Evolutionary conservation across 2,113 vertebrate species (phyloP), one percentile per base, ranked within the genome.

Genomic region (Pteruthius melanotis): DNA sequence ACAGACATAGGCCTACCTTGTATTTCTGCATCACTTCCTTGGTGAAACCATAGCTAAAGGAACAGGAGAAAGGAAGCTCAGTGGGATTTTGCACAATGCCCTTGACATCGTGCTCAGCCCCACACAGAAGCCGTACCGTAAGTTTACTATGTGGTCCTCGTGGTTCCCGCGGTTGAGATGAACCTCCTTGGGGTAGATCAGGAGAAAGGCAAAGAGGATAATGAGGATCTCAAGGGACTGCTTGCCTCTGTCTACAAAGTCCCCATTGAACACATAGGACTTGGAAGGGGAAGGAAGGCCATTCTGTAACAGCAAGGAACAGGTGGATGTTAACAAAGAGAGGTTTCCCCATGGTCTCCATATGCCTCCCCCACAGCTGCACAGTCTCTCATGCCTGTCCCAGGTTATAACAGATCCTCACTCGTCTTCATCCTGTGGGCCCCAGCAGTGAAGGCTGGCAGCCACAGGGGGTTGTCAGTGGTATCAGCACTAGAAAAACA

Each of bases 11-110:
- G 56, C 94, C 37, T 96, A 99, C 99, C 98, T 98, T 98, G 87
- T 99, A 99, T 97, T 99, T 99, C 63, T 98, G 97, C 97, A 99
- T 98, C 52, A 99, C 98, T 97, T 99, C 99, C 97, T 99, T 99
- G 78, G 98, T 98, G 89, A 99, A 99, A 65, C 99, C 99, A 17
- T 99, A 99, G 94, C 99, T 99, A 90, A 66, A 97, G 65, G 80
- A 85, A 94, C 64, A 95, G 94, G 68, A 89, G 77, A 94, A 79
- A 92, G 11, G 45, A 64, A 65, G 45, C 26, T 95, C 66, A 94
- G 91, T 21, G 40, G 69, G 83, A 16, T 54, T 57, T 47, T 7
- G 3, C n/a, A 83, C 4, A 11, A 56, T 2, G 13, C 63, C 56
- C 30, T 26, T 1, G 4, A 21, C 28, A 37, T 9, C 0, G 3